These are phyloP conservation scores for Sarcophaga peregrina DNA, from an alignment of 1,140 invertebrate genomes.

Conservation along the genomic window DNA sequence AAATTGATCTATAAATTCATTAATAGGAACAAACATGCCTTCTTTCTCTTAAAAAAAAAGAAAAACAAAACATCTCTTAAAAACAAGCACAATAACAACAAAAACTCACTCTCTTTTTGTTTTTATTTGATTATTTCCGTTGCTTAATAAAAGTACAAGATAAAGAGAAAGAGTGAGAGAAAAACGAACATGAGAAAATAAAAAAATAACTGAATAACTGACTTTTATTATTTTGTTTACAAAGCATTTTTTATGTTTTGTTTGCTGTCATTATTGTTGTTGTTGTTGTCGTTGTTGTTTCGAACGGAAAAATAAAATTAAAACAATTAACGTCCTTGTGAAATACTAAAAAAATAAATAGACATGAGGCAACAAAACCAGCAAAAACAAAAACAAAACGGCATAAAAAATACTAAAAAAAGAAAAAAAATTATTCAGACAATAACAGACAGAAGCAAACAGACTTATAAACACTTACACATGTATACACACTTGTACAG, in stretches of 20 bases:
- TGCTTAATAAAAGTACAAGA: not conserved
- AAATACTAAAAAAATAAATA: constrained; percentile 20
- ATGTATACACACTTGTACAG: no score
- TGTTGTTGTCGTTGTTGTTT: not conserved
- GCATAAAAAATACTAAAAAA: not conserved
- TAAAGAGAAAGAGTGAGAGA: no score
- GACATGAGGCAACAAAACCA: no score
- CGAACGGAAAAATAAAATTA: constrained; percentile 25
- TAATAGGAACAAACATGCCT: no score
- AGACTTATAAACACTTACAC: not conserved
- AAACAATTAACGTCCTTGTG: constrained; percentile 24
- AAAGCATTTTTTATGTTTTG: not conserved
- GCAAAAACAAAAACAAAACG: no score
- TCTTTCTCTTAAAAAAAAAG: no score
- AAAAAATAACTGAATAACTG: not conserved
- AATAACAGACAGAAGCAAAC: constrained; percentile 20
- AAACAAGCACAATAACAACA: not conserved
- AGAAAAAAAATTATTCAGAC: constrained; percentile 8
- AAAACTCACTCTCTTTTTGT: not conserved
- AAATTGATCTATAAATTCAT: no score
- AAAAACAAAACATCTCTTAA: not conserved
- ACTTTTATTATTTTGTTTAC: not conserved
- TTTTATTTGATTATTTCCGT: not conserved
- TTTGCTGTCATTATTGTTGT: no score
- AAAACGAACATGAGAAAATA: not conserved